Percentiles rank a stretch among this genome's conserved stretches.
Conservation (phyloP, 2,113 vertebrate genomes). For the Catharus fuscescens region DNA sequence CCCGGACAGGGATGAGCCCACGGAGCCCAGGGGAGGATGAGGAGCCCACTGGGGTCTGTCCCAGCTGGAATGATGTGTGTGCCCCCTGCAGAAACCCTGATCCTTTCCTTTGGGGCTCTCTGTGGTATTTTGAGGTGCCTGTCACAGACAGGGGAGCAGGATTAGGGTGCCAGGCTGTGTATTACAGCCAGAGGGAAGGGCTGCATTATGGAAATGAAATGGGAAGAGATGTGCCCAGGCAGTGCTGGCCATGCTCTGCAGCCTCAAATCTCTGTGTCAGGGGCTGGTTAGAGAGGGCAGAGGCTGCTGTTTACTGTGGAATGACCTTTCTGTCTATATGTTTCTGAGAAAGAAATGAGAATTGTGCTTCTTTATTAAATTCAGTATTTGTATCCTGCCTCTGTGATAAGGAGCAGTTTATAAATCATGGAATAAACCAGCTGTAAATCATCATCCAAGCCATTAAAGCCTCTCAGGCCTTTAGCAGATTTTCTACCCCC, state of each 20-base stretch:
- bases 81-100: neutral
- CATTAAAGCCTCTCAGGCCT: neutral
- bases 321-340: neutral
- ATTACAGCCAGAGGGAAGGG: neutral
- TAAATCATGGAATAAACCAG: constrained; percentile 1
- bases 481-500: neutral
- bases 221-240: neutral
- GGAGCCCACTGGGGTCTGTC: neutral
- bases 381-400: neutral
- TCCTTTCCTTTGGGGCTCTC: neutral
- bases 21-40: neutral
- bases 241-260: neutral
- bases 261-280: neutral
- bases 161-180: neutral
- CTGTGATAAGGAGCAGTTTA: constrained; percentile 10
- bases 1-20: neutral
- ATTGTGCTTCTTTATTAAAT: constrained; percentile 16
- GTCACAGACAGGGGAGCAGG: neutral
- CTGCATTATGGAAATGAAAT: constrained; percentile 11
- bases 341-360: constrained; percentile 18
- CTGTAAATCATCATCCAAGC: constrained; percentile 41
- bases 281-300: constrained; percentile 1
- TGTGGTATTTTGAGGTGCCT: neutral
- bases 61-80: neutral
- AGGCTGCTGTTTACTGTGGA: constrained; percentile 1